Percentiles rank a stretch among this genome's conserved stretches.
Evolutionary conservation across 92 coral and sea anemone genomes (phyloP).

Genomic region (Muricea muricata): DNA sequence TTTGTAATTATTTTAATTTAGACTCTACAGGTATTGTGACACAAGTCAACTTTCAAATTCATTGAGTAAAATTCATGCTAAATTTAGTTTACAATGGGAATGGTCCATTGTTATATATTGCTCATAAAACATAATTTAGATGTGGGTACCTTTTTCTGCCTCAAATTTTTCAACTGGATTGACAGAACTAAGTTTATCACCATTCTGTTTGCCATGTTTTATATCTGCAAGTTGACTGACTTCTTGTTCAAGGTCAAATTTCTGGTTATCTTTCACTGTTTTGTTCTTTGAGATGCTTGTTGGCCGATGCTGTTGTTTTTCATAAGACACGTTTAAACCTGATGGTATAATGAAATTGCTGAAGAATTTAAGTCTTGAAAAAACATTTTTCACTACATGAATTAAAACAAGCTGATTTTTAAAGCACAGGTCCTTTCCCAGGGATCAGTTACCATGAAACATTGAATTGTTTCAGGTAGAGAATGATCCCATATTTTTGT

Average conservation of each 20-base stretch:
- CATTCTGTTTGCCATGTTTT: neutral
- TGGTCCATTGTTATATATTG: too few relatives aligned
- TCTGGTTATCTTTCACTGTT: neutral
- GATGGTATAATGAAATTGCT: neutral
- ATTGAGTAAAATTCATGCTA: too few relatives aligned
- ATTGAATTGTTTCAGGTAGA: too few relatives aligned
- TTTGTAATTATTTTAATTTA: too few relatives aligned
- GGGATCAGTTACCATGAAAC: too few relatives aligned
- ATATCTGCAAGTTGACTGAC: neutral
- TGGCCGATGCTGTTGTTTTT: neutral
- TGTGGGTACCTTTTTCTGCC: slow-evolving; percentile 37
- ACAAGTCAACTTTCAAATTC: too few relatives aligned
- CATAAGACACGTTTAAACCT: slow-evolving; percentile 26
- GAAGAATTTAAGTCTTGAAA: too few relatives aligned
- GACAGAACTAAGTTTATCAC: neutral
- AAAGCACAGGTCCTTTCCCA: too few relatives aligned
- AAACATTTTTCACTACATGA: neutral
- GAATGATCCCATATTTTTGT: too few relatives aligned
- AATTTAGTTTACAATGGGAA: too few relatives aligned
- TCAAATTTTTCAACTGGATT: slow-evolving; percentile 30
- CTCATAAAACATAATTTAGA: neutral
- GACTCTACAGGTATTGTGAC: too few relatives aligned
- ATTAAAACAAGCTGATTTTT: too few relatives aligned
- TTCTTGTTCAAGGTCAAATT: neutral
- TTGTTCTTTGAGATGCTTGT: neutral